Evolutionary conservation across 2,797 vertebrate species (phyloP), one percentile per base, ranked within the genome.

Genomic region (Florisuga fusca): DNA sequence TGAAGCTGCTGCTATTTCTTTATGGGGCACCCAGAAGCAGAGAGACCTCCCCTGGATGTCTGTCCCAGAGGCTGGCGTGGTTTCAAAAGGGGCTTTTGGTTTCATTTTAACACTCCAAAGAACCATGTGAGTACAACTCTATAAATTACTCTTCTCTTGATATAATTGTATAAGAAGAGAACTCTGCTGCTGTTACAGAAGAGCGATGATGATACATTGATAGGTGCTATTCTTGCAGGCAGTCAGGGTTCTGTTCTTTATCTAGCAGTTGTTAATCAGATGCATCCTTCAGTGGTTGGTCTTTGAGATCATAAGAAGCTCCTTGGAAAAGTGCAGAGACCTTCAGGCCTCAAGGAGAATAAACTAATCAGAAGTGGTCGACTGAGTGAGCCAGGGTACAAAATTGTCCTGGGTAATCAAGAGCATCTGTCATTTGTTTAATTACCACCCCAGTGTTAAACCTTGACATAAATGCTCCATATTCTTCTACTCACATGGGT

Each of bases 381-480:
- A 34, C 46, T 57, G 61, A 23, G 29, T 50, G 41, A 92, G 23
- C 22, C 68, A 63, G 0, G 0, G 50, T 0, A 0, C 15, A 46
- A 72, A 64, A 33, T 48, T 48, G 46, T 23, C 46, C 46, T 48
- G 46, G 20, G 22, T 48, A 48, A 48, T 23, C 23, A 11, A 23
- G 46, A 23, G 22, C 22, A 48, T 23, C 46, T 48, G 22, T 23
- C 46, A 48, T 48, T 48, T 23, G 21, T 21, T 48, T 48, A 48
- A 48, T 23, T 12, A 22, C 46, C 12, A 12, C 19, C 22, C 48
- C 22, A 50, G 48, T 22, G 20, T 50, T 50, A 50, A 50, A 25
- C 48, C 48, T 50, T 23, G 48, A 23, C 22, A 23, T 50, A 50
- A 50, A 23, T 51, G 2, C 22, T 71, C 6, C 25, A 6, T 41